These are phyloP conservation scores for Epinotia demarniana DNA, from an alignment of 2,888 invertebrate genomes.

Conservation along the genomic window DNA sequence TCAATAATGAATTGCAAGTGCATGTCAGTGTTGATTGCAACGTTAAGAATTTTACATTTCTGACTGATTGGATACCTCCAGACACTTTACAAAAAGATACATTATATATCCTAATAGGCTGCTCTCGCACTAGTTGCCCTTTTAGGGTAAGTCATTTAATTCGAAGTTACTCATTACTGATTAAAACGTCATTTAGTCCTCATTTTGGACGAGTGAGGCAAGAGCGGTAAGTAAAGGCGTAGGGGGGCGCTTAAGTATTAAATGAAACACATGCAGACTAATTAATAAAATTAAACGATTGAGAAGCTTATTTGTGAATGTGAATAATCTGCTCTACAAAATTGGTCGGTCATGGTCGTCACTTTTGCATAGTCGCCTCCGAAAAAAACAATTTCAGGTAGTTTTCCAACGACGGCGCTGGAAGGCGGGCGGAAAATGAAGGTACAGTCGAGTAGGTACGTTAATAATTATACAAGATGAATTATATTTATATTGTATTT, in stretches of 20 bases:
- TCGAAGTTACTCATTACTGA: conserved; percentile 8
- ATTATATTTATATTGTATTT: too few relatives aligned
- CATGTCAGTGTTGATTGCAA: conserved; percentile 38
- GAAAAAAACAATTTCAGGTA: too few relatives aligned
- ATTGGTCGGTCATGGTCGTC: too few relatives aligned
- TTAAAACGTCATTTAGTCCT: conserved; percentile 10
- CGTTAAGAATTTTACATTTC: conserved; percentile 24
- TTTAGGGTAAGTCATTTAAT: conserved; percentile 29
- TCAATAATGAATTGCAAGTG: conserved; percentile 49
- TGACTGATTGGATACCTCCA: conserved; percentile 26
- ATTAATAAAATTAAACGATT: too few relatives aligned
- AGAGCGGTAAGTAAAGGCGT: neutral
- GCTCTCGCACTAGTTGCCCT: conserved; percentile 24
- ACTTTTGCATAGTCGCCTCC: too few relatives aligned
- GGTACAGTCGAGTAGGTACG: too few relatives aligned
- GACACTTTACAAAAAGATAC: conserved; percentile 23
- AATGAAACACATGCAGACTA: too few relatives aligned
- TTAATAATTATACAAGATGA: too few relatives aligned
- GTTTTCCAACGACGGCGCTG: too few relatives aligned
- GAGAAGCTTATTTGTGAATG: too few relatives aligned
- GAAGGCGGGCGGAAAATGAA: too few relatives aligned
- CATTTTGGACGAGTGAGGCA: conserved; percentile 2
- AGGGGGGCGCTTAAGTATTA: neutral
- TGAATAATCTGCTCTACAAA: too few relatives aligned
- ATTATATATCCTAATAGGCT: conserved; percentile 29